Evolutionary conservation across 2,797 vertebrate genomes (phyloP).

Genomic region (Moxostoma hubbsi): DNA sequence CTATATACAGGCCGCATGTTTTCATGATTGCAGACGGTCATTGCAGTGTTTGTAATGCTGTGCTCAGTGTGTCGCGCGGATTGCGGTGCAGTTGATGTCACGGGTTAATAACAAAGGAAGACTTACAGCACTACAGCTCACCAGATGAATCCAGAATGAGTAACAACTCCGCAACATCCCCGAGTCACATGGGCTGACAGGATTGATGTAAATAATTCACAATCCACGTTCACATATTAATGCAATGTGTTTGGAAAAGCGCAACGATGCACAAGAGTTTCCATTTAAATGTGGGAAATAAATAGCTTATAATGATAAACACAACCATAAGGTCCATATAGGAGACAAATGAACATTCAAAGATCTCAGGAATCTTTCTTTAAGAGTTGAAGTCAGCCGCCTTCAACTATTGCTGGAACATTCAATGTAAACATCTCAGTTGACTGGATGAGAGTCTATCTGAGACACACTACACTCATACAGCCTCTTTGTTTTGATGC

Average conservation of each 20-base stretch:
- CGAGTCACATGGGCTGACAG: conserved; percentile 38
- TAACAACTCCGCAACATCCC: background rate
- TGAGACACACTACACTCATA: background rate
- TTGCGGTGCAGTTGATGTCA: background rate
- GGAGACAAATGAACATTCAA: too few species aligned
- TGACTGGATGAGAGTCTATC: background rate
- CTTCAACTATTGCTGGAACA: background rate
- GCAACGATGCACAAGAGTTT: background rate
- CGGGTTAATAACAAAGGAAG: background rate
- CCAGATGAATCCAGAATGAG: background rate
- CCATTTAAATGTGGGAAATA: background rate
- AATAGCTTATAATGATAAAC: background rate
- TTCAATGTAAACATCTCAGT: background rate
- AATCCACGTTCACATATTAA: background rate
- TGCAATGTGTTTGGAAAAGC: background rate
- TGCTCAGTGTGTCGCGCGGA: background rate
- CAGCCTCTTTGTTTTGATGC: conserved; percentile 21
- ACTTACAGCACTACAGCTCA: background rate
- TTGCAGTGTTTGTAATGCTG: background rate
- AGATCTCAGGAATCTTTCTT: background rate
- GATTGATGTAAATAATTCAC: conserved; percentile 12
- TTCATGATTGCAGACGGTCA: background rate
- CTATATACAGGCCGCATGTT: background rate
- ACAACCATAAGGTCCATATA: too few species aligned
- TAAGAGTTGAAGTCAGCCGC: background rate